phyloP scores from a whole-genome alignment of 2,888 invertebrate species.

The Aspidiotus destructor region DNA sequence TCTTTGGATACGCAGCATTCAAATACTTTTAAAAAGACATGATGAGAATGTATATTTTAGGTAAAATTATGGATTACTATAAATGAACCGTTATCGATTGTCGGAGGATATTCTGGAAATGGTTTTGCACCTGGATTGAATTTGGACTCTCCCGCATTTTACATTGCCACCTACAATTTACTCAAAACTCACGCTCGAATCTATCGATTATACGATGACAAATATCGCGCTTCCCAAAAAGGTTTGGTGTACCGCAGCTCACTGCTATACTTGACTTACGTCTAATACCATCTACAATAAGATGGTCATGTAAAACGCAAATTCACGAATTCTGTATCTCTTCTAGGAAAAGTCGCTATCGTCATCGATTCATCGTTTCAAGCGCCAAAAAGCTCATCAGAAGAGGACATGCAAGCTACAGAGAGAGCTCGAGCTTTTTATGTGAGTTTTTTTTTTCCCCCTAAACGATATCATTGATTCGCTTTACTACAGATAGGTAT shows the following conservation, averaged over 20 bases:
- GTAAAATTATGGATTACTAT: constrained; percentile 56
- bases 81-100: constrained; percentile 49
- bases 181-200: constrained; percentile 56
- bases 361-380: background rate
- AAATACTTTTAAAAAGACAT: no score
- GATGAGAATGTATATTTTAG: constrained; percentile 40
- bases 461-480: no score
- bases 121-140: constrained; percentile 38
- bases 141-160: constrained; percentile 47
- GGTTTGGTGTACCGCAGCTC: constrained; percentile 41
- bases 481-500: background rate
- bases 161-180: constrained; percentile 54
- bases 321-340: background rate
- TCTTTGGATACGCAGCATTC: no score
- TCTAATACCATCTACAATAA: no score
- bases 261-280: no score
- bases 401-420: constrained; percentile 4
- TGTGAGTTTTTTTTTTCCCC: no score
- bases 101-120: constrained; percentile 37
- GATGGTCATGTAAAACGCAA: no score
- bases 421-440: constrained; percentile 3
- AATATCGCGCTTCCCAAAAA: constrained; percentile 48
- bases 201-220: constrained; percentile 52
- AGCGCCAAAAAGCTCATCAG: constrained; percentile 5
- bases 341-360: constrained; percentile 18